phyloP scores from a whole-genome alignment of 1,140 invertebrate genomes.

The Spodoptera litura region DNA sequence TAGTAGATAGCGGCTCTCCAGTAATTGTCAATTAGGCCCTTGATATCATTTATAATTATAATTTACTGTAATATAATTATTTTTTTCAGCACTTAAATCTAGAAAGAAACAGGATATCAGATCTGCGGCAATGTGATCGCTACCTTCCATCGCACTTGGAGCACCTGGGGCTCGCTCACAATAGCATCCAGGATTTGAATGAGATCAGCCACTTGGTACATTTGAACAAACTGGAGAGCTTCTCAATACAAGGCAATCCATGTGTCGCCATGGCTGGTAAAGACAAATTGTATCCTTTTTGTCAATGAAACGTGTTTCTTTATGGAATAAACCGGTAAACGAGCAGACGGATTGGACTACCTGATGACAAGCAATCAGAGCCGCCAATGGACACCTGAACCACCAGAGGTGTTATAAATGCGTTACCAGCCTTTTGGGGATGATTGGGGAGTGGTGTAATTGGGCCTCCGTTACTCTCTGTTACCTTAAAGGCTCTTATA shows the following conservation, averaged over 20 bases:
- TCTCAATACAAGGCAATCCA: slow-evolving; percentile 95
- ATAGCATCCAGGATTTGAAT: slow-evolving; percentile 94
- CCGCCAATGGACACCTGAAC: too few species aligned
- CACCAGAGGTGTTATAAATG: too few species aligned
- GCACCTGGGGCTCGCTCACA: slow-evolving; percentile 93
- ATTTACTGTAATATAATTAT: neutral
- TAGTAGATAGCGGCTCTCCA: neutral
- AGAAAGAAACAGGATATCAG: slow-evolving; percentile 94
- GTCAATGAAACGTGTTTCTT: neutral
- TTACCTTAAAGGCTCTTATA: too few species aligned
- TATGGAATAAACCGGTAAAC: too few species aligned
- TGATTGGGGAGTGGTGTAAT: too few species aligned
- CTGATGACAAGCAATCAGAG: too few species aligned
- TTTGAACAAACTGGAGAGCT: slow-evolving; percentile 91
- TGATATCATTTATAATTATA: too few species aligned
- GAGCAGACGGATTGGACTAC: too few species aligned
- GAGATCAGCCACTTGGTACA: slow-evolving; percentile 94
- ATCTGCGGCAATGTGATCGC: slow-evolving; percentile 92
- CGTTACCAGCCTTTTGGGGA: too few species aligned
- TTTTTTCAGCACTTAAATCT: slow-evolving; percentile 92
- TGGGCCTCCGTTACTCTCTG: too few species aligned
- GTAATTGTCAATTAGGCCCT: too few species aligned
- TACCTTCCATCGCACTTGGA: slow-evolving; percentile 92
- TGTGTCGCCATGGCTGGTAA: slow-evolving; percentile 91
- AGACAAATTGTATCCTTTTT: slow-evolving; percentile 90